Evolutionary conservation across 2,797 vertebrate genomes (phyloP), one percentile per base, ranked within the genome.

Genomic region (Phoxinus dragarum): DNA sequence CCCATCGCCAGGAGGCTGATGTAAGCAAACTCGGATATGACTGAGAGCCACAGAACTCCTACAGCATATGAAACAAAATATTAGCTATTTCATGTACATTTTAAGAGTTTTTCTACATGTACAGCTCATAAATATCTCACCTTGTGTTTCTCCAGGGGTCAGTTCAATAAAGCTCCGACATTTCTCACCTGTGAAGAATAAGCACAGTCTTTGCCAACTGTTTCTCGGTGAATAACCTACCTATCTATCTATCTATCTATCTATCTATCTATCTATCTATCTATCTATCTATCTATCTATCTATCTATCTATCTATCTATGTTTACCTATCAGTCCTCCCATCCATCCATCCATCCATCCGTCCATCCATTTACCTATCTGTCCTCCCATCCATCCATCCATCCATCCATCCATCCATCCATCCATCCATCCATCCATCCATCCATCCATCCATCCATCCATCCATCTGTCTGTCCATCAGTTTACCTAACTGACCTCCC

Each of bases 101-200:
- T 17, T 38, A 7, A 47, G 17, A 42, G 52, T 10, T 23, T 16
- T 49, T 16, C 16, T 52, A 31, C 5, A 27, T 74, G 12, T 74
- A 17, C 21, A 31, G 34, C 47, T 38, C 59, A 74, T 19, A 40
- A 17, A 52, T 12, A 88, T 88, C 92, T 91, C 86, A 96, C 94
- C 96, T 95, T 92, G 96, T 78, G 91, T 95, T 87, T 96, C 95
- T 88, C 93, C 95, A 6, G 96, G 96, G 1, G 96, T 96, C 86
- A 97, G 85, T 87, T 97, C 95, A 3, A 96, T 96, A 91, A 97
- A 97, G 89, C 96, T 96, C 61, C 96, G 94, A 82, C 96, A 96
- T 84, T 94, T 95, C 84, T 97, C 96, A 52, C 90, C 96, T 96
- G 90, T 44, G 19, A 87, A 61, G 6, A 80, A 81, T 31, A 81